These are phyloP conservation scores for Thaleichthys pacificus DNA, from an alignment of 2,797 vertebrate species.

Conservation along the genomic window DNA sequence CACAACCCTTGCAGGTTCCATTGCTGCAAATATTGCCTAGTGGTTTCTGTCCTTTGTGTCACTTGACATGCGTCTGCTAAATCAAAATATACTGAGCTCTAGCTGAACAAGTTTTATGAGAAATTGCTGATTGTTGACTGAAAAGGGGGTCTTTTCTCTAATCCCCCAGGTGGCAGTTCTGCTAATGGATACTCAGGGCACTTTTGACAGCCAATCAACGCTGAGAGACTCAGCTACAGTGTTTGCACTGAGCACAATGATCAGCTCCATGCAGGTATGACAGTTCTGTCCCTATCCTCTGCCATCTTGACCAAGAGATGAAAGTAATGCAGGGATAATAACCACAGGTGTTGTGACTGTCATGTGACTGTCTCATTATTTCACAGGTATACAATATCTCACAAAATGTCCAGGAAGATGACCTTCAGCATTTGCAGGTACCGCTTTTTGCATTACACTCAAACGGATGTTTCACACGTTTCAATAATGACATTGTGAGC, in stretches of 20 bases:
- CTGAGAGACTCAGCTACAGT: constrained; percentile 95
- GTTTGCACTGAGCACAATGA: constrained; percentile 99
- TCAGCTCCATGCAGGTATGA: constrained; percentile 97
- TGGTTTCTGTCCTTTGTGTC: no score
- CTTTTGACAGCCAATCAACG: constrained; percentile 98
- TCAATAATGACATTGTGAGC: background rate
- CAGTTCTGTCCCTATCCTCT: background rate
- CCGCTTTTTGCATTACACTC: background rate
- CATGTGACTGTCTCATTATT: constrained; percentile 18
- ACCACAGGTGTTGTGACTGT: background rate
- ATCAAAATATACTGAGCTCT: no score
- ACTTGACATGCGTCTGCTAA: no score
- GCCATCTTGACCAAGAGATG: background rate
- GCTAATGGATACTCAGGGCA: constrained; percentile 98
- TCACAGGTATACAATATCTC: constrained; percentile 97
- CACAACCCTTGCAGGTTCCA: no score
- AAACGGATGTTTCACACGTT: background rate
- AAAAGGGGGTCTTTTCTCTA: constrained; percentile 11
- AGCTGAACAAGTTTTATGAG: no score
- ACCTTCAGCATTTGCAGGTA: constrained; percentile 98
- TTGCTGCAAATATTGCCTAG: no score
- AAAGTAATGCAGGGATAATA: background rate
- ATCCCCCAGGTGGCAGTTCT: constrained; percentile 86
- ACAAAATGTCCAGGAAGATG: constrained; percentile 97
- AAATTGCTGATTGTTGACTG: no score